These are phyloP conservation scores for Candoia aspera DNA, from an alignment of 2,113 vertebrate genomes.

Conservation along the genomic window DNA sequence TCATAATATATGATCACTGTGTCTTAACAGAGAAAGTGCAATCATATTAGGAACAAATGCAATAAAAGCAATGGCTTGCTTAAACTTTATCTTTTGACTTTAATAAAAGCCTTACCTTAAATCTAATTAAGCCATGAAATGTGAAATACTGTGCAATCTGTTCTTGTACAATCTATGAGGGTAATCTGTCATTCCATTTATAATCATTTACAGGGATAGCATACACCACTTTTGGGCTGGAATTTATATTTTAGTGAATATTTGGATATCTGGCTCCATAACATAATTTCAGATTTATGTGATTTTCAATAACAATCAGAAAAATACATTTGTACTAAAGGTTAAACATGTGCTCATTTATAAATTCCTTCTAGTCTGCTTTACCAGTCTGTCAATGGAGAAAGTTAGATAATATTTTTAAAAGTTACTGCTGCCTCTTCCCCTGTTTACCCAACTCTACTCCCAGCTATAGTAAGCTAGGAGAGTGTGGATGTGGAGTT, in stretches of 20 bases:
- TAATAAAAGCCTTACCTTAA: slow-evolving; percentile 16
- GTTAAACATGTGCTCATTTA: neutral
- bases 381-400: neutral
- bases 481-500: neutral
- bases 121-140: slow-evolving; percentile 25
- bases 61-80: neutral
- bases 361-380: neutral
- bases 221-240: neutral
- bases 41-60: slow-evolving; percentile 38
- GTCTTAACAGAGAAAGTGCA: slow-evolving; percentile 35
- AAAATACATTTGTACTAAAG: neutral
- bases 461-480: neutral
- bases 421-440: neutral
- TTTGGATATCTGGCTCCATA: neutral
- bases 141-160: slow-evolving; percentile 16
- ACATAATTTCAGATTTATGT: neutral
- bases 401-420: neutral
- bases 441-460: neutral
- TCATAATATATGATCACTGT: slow-evolving; percentile 35
- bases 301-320: neutral
- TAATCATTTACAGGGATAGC: neutral
- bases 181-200: slow-evolving; percentile 5
- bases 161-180: neutral
- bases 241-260: slow-evolving; percentile 9
- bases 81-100: slow-evolving; percentile 33